Evolutionary conservation across 2,797 vertebrate genomes (phyloP).

Genomic region (Manis javanica): DNA sequence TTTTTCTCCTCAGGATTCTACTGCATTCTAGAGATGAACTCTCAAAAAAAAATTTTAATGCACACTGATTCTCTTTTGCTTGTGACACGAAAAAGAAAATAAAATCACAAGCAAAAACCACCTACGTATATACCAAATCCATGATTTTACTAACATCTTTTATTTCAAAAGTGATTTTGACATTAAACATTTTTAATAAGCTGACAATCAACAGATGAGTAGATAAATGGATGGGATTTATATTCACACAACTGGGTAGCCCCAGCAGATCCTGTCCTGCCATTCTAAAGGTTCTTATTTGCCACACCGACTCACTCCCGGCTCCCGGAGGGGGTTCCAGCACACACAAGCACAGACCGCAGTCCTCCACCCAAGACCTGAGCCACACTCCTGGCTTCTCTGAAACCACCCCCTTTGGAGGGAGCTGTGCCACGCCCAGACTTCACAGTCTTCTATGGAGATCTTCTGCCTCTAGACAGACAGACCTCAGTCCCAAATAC

Average conservation of each 20-base stretch:
- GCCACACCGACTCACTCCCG: not conserved
- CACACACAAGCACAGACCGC: not conserved
- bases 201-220: not conserved
- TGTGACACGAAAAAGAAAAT: not conserved
- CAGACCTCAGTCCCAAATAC: not conserved
- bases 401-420: not conserved
- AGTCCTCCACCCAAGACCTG: not conserved
- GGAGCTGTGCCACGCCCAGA: not conserved
- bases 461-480: not conserved
- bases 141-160: not conserved
- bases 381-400: not conserved
- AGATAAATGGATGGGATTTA: not conserved
- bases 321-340: not conserved
- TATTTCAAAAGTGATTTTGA: not conserved
- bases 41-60: not conserved
- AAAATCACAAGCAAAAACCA: not conserved
- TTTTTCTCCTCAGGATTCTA: not conserved
- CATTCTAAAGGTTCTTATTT: not conserved
- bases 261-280: not conserved
- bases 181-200: not conserved
- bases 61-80: not conserved
- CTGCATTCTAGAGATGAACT: not conserved
- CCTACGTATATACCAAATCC: not conserved
- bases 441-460: not conserved
- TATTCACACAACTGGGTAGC: not conserved